A percentile compares a stretch with the other conserved stretches of the same genome.
phyloP scores from a whole-genome alignment of 2,888 invertebrate genomes.

The Apodemia zela region DNA sequence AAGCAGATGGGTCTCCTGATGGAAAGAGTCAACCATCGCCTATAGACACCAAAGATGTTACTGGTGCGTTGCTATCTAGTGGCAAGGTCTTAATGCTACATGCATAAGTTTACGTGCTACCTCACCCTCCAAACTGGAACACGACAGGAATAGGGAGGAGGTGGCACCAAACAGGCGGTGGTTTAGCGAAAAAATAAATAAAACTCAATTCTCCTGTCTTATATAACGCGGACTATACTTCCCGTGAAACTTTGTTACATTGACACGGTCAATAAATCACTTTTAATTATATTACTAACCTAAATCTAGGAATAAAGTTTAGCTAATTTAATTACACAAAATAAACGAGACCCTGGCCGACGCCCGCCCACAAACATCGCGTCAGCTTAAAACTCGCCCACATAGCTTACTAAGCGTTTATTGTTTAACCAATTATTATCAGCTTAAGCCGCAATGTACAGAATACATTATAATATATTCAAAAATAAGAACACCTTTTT shows the following conservation, averaged over 20 bases:
- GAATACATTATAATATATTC: slow-evolving; percentile 14
- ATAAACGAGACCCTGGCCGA: slow-evolving; percentile 21
- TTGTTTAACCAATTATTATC: slow-evolving; percentile 7
- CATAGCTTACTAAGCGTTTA: slow-evolving; percentile 2
- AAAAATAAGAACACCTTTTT: background rate
- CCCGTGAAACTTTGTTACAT: background rate
- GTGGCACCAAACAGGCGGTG: too few species aligned
- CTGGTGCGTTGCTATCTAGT: too few species aligned
- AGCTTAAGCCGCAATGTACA: background rate
- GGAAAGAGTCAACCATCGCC: too few species aligned
- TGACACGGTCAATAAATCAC: background rate
- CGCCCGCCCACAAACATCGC: slow-evolving; percentile 24
- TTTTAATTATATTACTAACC: slow-evolving; percentile 1
- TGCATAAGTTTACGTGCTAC: too few species aligned
- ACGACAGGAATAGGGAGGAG: too few species aligned
- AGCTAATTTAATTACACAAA: slow-evolving; percentile 27
- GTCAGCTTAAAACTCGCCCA: slow-evolving; percentile 25
- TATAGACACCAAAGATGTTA: too few species aligned
- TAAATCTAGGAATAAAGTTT: slow-evolving; percentile 15
- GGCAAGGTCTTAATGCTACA: too few species aligned
- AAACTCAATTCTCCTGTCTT: too few species aligned
- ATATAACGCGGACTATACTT: background rate
- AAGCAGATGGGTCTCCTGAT: too few species aligned
- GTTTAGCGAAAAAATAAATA: too few species aligned
- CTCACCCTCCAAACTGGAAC: too few species aligned